Base-by-base conservation (phyloP, 2,113 vertebrate species). In the Ochotona princeps region DNA sequence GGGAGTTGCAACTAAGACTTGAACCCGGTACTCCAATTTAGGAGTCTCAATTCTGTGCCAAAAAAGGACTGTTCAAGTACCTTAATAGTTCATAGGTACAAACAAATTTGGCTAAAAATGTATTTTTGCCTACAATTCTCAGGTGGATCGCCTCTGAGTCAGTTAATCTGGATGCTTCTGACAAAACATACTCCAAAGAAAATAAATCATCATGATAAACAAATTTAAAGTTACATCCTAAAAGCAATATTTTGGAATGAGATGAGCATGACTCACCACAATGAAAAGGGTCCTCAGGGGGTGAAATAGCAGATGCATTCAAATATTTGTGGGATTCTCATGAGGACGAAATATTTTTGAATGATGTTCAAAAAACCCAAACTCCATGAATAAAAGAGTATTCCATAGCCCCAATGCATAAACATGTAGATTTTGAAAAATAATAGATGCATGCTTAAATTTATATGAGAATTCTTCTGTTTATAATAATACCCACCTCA, bases 51-150 rank as follows among this genome's bases (percentile, higher is more conserved):
- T 18, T 57, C 14, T 57, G 54, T 57, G 18, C 15, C 54, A 14
- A 14, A 57, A 57, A 57, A 57, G 18, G 54, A 63, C 30, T 86
- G 83, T 18, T 79, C 63, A 60, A 89, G 72, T 49, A 47, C 32
- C 17, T 87, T 83, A 57, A 5, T 92, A 83, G 65, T 80, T 47
- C 26, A 35, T 30, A 44, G 17, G 11, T 70, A 67, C 67, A 81
- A 73, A 54, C 23, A 49, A 93, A 80, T 75, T 74, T 54, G 10
- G 73, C 72, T 70, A 69, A 80, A 9, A 13, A 72, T 66, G 63
- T 83, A 69, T 79, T 83, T 95, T 83, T 87, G 66, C 47, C n/a
- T 93, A 10, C 30, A 92, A 76, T 92, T 92, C 90, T 93, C 61
- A 74, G 12, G 32, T 87, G 79, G 13, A 92, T 65, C 87, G 49